These are phyloP conservation scores for Tipula confusa DNA, from an alignment of 2,888 invertebrate genomes.

Conservation along the genomic window DNA sequence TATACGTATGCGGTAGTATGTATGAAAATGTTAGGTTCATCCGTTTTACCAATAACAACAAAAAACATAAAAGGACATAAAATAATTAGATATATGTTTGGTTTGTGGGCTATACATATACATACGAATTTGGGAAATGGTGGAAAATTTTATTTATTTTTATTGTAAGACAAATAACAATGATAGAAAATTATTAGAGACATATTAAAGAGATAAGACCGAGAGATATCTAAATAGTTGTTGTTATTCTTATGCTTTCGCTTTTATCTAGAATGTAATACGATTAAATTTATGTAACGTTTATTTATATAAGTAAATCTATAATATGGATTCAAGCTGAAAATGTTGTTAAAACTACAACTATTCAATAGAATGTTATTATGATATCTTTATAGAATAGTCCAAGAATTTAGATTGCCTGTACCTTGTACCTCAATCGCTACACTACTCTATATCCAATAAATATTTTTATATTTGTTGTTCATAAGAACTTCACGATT, in stretches of 20 bases:
- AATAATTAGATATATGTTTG: conserved; percentile 16
- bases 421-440: neutral
- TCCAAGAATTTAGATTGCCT: neutral
- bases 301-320: neutral
- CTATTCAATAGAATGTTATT: neutral
- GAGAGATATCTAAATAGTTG: neutral
- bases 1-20: neutral
- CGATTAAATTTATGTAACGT: neutral
- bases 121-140: neutral
- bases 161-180: conserved; percentile 3
- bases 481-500: neutral
- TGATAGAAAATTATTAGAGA: neutral
- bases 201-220: neutral
- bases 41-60: neutral
- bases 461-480: neutral
- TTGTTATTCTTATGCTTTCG: neutral
- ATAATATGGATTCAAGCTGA: neutral
- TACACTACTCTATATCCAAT: neutral
- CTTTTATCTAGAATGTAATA: neutral
- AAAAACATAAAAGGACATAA: neutral
- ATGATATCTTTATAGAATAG: neutral
- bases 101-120: neutral
- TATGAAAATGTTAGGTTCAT: neutral
- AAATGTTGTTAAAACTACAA: neutral
- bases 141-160: conserved; percentile 1